Evolutionary conservation across 2,113 vertebrate genomes (phyloP).

Genomic region (Suncus etruscus): DNA sequence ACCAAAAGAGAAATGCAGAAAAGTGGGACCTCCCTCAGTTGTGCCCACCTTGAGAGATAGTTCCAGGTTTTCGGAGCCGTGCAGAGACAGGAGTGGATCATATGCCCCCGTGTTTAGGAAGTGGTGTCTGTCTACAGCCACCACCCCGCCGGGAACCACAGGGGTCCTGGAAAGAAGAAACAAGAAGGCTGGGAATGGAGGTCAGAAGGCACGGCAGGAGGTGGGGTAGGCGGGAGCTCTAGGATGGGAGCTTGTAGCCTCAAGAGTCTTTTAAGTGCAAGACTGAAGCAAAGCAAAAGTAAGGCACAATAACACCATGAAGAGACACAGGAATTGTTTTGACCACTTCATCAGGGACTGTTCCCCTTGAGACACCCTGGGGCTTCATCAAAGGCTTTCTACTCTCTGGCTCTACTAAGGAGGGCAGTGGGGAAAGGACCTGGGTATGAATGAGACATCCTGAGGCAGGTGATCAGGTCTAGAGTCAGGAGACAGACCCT

Average conservation of each 20-base stretch:
- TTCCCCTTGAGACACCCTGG: no score
- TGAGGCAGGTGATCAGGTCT: no score
- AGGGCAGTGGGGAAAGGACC: neutral
- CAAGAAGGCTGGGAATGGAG: neutral
- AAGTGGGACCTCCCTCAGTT: neutral
- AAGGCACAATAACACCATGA: no score
- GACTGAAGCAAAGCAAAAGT: no score
- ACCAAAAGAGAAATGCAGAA: neutral
- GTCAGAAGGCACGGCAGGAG: no score
- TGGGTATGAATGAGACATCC: no score
- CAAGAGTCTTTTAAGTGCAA: no score
- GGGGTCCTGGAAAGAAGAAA: constrained; percentile 88
- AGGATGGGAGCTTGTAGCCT: neutral
- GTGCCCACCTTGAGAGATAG: constrained; percentile 91
- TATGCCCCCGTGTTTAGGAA: constrained; percentile 94
- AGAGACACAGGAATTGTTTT: no score
- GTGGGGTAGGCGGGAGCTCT: neutral
- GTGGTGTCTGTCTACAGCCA: constrained; percentile 92
- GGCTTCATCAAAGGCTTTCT: neutral
- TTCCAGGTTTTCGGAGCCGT: constrained; percentile 92
- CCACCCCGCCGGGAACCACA: constrained; percentile 88
- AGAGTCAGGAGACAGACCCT: neutral
- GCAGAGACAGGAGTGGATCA: constrained; percentile 90
- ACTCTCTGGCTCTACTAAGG: neutral
- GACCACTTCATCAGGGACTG: no score